phyloP scores from a whole-genome alignment of 2,797 vertebrate species.

The Chloroceryle inda region DNA sequence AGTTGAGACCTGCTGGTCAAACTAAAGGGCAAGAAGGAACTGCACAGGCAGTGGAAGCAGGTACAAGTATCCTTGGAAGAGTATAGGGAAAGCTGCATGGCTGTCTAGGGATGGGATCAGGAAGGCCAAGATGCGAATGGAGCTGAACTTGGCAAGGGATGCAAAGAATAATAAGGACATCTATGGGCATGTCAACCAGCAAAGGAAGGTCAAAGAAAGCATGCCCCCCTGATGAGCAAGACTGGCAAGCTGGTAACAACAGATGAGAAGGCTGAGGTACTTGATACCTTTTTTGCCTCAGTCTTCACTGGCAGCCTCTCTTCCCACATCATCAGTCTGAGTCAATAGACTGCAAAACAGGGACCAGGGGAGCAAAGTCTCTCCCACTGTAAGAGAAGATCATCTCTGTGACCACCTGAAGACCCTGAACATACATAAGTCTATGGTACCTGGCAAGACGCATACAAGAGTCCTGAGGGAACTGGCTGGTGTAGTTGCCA shows the following conservation, averaged over 20 bases:
- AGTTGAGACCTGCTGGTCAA: not conserved
- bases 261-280: not conserved
- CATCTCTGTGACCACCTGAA: not conserved
- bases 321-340: not conserved
- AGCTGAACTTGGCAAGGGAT: not conserved
- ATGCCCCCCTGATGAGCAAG: not conserved
- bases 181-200: not conserved
- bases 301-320: not conserved
- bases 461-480: not conserved
- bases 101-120: not conserved
- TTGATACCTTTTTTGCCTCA: not conserved
- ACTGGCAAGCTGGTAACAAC: not conserved
- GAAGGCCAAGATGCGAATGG: not conserved
- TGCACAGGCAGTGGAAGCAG: too few species aligned
- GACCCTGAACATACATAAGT: not conserved
- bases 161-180: not conserved
- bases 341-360: too few species aligned
- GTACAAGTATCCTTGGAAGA: not conserved
- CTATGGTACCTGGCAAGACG: not conserved
- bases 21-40: not conserved
- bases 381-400: not conserved
- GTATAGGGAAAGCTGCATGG: too few species aligned
- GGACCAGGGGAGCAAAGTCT: not conserved
- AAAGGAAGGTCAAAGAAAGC: not conserved
- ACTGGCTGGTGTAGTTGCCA: not conserved